phyloP scores from a whole-genome alignment of 2,888 invertebrate species.

The Cataglyphis cursor region DNA sequence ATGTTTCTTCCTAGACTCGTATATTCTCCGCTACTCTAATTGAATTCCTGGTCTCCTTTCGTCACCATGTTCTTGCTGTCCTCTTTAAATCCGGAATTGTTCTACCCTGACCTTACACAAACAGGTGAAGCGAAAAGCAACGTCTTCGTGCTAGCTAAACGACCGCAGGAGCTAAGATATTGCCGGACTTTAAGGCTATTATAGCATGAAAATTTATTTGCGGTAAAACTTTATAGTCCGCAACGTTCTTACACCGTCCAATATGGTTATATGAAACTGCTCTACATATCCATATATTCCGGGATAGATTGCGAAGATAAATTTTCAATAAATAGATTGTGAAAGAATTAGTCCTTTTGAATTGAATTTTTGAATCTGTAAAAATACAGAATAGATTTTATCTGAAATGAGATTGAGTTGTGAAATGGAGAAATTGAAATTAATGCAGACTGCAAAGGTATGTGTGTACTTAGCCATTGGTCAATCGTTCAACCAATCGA shows the following conservation, averaged over 20 bases:
- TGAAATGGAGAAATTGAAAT: not conserved
- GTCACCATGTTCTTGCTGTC: not conserved
- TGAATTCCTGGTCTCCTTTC: not conserved
- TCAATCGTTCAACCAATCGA: conserved; percentile 20
- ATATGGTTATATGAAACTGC: not conserved
- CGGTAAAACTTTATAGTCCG: conserved; percentile 1
- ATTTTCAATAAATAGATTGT: not conserved
- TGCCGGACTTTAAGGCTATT: not conserved
- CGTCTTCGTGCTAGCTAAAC: conserved; percentile 2
- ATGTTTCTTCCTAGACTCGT: not conserved
- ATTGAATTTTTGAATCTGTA: not conserved
- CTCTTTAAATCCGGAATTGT: conserved; percentile 29
- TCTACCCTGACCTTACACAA: not conserved
- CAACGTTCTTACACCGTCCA: not conserved
- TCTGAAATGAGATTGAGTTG: conserved; percentile 16
- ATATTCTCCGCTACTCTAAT: not conserved
- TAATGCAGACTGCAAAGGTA: not conserved
- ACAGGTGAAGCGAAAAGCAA: conserved; percentile 6
- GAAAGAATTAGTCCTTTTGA: not conserved
- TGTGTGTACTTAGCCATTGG: not conserved
- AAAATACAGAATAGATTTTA: not conserved
- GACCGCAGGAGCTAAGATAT: conserved; percentile 33
- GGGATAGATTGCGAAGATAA: not conserved
- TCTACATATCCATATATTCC: not conserved
- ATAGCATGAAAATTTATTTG: conserved; percentile 45